phyloP scores from a whole-genome alignment of 2,113 vertebrate genomes.

The Amblyornis subalaris region DNA sequence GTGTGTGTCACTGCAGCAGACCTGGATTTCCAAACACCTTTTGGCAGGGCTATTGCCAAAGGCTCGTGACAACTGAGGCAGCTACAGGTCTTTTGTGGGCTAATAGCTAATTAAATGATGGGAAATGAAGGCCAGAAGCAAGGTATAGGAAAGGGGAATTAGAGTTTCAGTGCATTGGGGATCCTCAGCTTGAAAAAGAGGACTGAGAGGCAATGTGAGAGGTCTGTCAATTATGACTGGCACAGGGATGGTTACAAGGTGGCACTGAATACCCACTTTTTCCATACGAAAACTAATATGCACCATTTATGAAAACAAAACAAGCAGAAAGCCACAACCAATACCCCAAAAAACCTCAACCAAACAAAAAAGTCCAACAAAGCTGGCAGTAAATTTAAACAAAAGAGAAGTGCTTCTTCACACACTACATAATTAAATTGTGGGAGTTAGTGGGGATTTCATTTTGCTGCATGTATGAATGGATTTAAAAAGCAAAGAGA shows the following conservation, averaged over 20 bases:
- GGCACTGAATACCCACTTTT: neutral
- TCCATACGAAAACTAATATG: neutral
- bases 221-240: neutral
- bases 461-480: neutral
- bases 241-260: neutral
- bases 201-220: neutral
- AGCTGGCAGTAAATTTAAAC: neutral
- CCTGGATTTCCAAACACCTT: neutral
- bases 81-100: neutral
- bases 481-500: neutral
- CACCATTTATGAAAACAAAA: neutral
- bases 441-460: neutral
- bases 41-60: neutral
- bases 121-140: neutral
- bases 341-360: accelerated
- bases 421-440: neutral
- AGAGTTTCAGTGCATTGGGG: neutral
- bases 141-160: neutral
- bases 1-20: neutral
- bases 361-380: neutral
- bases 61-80: neutral
- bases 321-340: neutral
- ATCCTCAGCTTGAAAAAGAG: neutral
- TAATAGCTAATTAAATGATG: neutral
- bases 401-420: neutral